Base-by-base conservation (phyloP, 2,113 vertebrate species). In the Dicrurus megarhynchus region DNA sequence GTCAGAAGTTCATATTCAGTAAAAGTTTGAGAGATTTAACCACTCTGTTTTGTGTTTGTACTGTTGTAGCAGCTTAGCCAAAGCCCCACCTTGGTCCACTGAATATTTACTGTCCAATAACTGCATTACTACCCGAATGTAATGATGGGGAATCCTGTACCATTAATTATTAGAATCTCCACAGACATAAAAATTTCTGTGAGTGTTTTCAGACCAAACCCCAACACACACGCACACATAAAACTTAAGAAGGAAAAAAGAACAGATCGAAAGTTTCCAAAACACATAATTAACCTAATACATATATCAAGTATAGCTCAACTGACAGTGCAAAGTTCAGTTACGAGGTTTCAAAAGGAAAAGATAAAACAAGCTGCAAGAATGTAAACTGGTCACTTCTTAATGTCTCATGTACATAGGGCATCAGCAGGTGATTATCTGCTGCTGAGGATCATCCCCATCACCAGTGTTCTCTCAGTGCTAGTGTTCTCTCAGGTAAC, bases 241-340 rank as follows among this genome's bases (percentile, higher is more conserved):
- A 56, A 87, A 94, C 82, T 94, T 57, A 73, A 96, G 96, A 91
- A 96, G 89, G 91, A 95, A 94, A 95, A 95, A 97, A 92, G 79
- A 96, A 97, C 32, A 95, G 85, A 89, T 87, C 37, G 67, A 85
- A 96, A 92, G 80, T 60, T 94, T 95, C 95, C 78, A 96, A 87
- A 64, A 49, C 87, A 85, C 68, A 75, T 88, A 46, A 56, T 84
- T 89, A 94, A 95, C 86, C 91, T 77, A 91, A 89, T 82, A 94
- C 53, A 86, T 10, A 27, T 44, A 95, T 93, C 74, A 93, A 94
- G 92, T 82, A 73, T 70, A 94, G 95, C 92, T 97, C 93, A 92
- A 88, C 52, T 84, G 78, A 95, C 90, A 96, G 87, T 93, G 94
- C 92, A 96, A 96, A 90, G 89, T 78, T 75, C 85, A 97, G 79